A percentile compares a stretch with the other conserved stretches of the same genome.
Conservation (phyloP, 2,888 invertebrate genomes). For the Melipona beecheii region DNA sequence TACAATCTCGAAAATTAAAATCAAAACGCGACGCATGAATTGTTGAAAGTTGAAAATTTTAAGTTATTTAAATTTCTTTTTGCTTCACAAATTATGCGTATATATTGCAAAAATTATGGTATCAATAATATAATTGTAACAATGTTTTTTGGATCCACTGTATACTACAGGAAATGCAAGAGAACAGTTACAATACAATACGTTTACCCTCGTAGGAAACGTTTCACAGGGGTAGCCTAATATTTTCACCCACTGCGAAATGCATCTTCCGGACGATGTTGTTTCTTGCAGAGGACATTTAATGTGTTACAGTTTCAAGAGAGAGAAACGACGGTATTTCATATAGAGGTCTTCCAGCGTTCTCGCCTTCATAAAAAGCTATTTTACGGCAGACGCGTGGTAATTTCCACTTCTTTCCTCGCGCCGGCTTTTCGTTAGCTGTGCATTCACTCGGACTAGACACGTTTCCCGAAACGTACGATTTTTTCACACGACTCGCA, state of each 20-base stretch:
- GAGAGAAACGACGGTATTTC: background rate
- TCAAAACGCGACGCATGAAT: too few relatives aligned
- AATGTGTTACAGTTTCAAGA: background rate
- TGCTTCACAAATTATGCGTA: too few relatives aligned
- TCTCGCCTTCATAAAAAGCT: background rate
- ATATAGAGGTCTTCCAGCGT: background rate
- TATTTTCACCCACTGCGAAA: background rate
- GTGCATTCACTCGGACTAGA: background rate
- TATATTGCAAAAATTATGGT: too few relatives aligned
- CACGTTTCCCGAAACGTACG: background rate
- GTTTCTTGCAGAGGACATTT: background rate
- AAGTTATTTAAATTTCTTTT: too few relatives aligned
- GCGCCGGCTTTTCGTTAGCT: background rate
- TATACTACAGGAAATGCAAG: background rate
- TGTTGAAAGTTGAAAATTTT: too few relatives aligned
- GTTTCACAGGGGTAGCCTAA: background rate
- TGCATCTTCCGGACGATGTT: background rate
- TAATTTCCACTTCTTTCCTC: background rate
- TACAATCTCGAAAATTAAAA: too few relatives aligned
- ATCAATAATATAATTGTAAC: too few relatives aligned
- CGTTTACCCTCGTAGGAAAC: background rate
- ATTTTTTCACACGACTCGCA: background rate
- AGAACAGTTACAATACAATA: background rate
- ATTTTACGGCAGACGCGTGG: background rate
- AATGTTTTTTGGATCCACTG: too few relatives aligned